A percentile compares a stretch with the other conserved stretches of the same genome.
These are phyloP conservation scores for Sesia bembeciformis DNA, from an alignment of 2,888 invertebrate genomes.

Conservation along the genomic window DNA sequence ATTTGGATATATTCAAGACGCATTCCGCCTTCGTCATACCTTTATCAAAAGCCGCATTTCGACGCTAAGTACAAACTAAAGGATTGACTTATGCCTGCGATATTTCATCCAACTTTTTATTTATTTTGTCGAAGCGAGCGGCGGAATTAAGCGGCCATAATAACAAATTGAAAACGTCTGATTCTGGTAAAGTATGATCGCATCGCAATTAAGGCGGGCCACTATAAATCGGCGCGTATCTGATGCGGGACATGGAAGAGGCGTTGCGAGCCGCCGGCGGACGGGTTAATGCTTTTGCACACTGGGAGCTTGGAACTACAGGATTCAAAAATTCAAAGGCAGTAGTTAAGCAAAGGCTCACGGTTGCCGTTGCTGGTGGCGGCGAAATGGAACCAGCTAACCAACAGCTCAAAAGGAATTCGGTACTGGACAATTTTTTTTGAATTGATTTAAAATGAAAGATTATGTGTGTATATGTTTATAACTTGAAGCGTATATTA, in stretches of 20 bases:
- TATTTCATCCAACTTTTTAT: background rate
- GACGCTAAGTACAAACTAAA: too few species aligned
- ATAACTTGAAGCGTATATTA: too few species aligned
- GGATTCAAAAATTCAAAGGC: background rate
- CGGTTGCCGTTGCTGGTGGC: too few species aligned
- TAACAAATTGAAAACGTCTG: conserved; percentile 62
- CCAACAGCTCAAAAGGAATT: too few species aligned
- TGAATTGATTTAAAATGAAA: too few species aligned
- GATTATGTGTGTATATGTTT: too few species aligned
- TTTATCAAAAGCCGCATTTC: too few species aligned
- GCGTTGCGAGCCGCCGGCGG: conserved; percentile 47
- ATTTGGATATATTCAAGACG: too few species aligned
- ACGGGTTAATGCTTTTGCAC: conserved; percentile 14
- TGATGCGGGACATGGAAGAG: conserved; percentile 66
- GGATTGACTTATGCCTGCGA: background rate
- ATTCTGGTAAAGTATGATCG: conserved; percentile 33
- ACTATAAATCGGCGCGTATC: conserved; percentile 59
- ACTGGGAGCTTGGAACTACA: conserved; percentile 11
- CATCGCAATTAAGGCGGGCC: conserved; percentile 59
- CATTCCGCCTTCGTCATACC: too few species aligned
- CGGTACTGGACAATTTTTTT: too few species aligned
- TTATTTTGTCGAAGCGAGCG: background rate
- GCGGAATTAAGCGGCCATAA: conserved; percentile 38
- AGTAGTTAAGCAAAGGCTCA: too few species aligned
- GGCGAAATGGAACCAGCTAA: too few species aligned